phyloP scores from a whole-genome alignment of 2,113 vertebrate species.

The Oostethus manadensis region DNA sequence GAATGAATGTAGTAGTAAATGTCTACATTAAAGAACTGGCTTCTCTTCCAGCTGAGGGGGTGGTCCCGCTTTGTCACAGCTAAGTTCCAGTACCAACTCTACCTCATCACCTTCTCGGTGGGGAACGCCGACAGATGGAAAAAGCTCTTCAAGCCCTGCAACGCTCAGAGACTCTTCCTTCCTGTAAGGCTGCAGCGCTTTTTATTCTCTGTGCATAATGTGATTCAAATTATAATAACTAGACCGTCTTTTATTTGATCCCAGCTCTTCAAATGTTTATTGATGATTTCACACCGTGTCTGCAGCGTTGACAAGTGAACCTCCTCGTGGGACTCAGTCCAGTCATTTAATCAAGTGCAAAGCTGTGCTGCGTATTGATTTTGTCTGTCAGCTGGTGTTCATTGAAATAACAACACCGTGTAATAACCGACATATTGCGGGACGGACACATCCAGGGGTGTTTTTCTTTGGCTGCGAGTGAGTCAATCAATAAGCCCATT shows the following conservation, averaged over 20 bases:
- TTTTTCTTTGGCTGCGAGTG: slow-evolving; percentile 12
- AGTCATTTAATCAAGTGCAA: slow-evolving; percentile 38
- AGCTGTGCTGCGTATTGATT: slow-evolving; percentile 38
- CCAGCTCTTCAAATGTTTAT: slow-evolving; percentile 5
- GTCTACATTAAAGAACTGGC: not conserved
- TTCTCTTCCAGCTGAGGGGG: slow-evolving; percentile 77
- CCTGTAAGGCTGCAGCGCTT: slow-evolving; percentile 77
- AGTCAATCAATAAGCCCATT: slow-evolving; percentile 14
- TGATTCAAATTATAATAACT: slow-evolving; percentile 5
- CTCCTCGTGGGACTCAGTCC: slow-evolving; percentile 27
- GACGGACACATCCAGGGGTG: slow-evolving; percentile 16
- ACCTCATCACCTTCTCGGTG: slow-evolving; percentile 95
- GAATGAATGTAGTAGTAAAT: too few species aligned
- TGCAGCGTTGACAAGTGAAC: slow-evolving; percentile 19
- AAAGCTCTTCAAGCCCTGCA: slow-evolving; percentile 97
- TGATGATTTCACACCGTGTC: slow-evolving; percentile 40
- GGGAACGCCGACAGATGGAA: slow-evolving; percentile 96
- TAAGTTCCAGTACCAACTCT: slow-evolving; percentile 85
- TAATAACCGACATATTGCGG: slow-evolving; percentile 32
- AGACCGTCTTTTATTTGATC: not conserved
- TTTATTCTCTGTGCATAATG: slow-evolving; percentile 15
- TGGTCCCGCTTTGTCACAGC: slow-evolving; percentile 80
- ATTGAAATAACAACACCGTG: slow-evolving; percentile 33
- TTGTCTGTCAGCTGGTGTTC: slow-evolving; percentile 24
- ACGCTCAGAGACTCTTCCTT: slow-evolving; percentile 95